A percentile compares a stretch with the other conserved stretches of the same genome.
phyloP scores from a whole-genome alignment of 2,113 vertebrate species.

The Bagarius yarrelli region DNA sequence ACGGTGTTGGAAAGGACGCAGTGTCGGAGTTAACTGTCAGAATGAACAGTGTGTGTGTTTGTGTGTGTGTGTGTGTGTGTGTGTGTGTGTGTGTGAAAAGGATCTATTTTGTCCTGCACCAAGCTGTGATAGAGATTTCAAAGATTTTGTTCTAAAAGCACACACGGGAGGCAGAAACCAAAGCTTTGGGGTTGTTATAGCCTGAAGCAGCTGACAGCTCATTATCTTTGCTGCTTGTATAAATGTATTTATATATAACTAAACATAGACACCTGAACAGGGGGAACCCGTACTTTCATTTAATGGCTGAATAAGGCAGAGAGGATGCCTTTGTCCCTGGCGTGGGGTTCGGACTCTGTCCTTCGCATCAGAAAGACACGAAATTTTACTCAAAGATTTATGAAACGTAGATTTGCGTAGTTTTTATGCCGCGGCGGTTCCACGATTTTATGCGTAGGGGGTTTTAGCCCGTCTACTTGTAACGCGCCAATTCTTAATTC shows the following conservation, averaged over 20 bases:
- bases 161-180: conserved; percentile 16
- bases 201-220: conserved; percentile 12
- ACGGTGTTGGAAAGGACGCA: background rate
- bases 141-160: background rate
- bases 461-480: too few relatives aligned
- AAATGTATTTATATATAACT: background rate
- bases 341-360: too few relatives aligned
- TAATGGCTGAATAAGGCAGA: background rate
- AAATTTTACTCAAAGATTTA: too few relatives aligned
- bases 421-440: too few relatives aligned
- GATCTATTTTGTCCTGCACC: conserved; percentile 23
- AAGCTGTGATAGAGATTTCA: conserved; percentile 19
- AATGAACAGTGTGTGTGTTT: conserved; percentile 3
- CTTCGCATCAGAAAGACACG: too few relatives aligned
- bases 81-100: conserved; percentile 10
- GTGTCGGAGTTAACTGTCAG: conserved; percentile 41
- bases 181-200: background rate
- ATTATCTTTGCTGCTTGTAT: background rate
- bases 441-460: too few relatives aligned
- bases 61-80: too few relatives aligned
- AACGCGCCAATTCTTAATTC: too few relatives aligned
- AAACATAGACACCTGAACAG: background rate
- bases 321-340: background rate
- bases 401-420: too few relatives aligned
- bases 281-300: background rate